Base-by-base conservation (phyloP, 2,888 invertebrate species). In the Andrena praecox region DNA sequence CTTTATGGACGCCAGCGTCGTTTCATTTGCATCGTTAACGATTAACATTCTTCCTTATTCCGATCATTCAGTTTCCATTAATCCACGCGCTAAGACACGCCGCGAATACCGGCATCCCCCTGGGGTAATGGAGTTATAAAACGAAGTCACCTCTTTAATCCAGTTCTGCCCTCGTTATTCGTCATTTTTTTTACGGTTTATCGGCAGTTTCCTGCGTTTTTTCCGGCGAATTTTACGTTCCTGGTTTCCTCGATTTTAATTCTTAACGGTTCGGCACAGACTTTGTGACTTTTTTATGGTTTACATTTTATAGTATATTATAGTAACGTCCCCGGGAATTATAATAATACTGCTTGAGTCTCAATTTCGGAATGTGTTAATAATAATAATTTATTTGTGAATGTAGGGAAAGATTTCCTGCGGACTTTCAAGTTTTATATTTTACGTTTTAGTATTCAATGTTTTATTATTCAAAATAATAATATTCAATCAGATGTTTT, bases 21-120 rank as follows among this genome's bases (percentile, higher is more conserved):
- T 73, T 74, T 64, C 81, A 75, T 80, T 75, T 75, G 63, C 80
- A 80, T 80, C 75, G 64, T 48, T 75, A 79, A 56, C 62, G 54
- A 79, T 79, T 67, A 48, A 67, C 80, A 12, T 67, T 71, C 80
- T 52, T 35, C 20, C 59, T 16, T 50, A 48, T 63, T 50, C 48
- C 69, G 54, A 33, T 69, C 62, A 48, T n/a, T 59, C 35, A 54
- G 56, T n/a, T 48, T 35, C 42, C 63, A 48, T 79, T 77, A 20
- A 79, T 77, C 20, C 48, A 48, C 8, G 31, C 33, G 12, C 12
- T 42, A 16, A 29, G 59, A 48, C 27, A 27, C 42, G 59, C n/a
- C 35, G 24, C 1, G 0, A 27, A 29, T 20, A 29, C 20, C 8
- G 67, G 16, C n/a, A 6, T 8, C 20, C 50, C 27, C n/a, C 24